Evolutionary conservation across 2,888 invertebrate species (phyloP).

Genomic region (Latrodectus elegans): DNA sequence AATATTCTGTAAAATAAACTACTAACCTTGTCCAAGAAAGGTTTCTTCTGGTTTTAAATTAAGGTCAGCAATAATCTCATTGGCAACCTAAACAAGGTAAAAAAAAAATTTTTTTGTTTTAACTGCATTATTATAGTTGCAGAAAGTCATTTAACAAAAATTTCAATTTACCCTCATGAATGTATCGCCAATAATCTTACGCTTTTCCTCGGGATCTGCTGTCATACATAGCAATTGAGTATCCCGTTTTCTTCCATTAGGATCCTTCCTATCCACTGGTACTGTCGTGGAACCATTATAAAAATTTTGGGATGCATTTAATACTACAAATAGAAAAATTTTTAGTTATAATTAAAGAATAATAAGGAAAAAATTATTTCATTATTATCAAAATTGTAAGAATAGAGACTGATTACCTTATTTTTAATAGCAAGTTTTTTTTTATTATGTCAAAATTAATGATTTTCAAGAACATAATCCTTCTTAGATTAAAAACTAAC

Average conservation of each 20-base stretch:
- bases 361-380: too few species aligned
- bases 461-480: too few species aligned
- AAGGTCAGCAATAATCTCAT: constrained; percentile 90
- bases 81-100: constrained; percentile 80
- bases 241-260: constrained; percentile 78
- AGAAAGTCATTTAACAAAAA: neutral
- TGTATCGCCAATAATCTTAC: constrained; percentile 98
- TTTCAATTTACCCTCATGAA: constrained; percentile 84
- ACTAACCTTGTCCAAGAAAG: constrained; percentile 86
- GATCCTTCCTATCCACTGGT: constrained; percentile 79
- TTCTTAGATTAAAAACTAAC: too few species aligned
- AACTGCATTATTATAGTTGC: neutral
- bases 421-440: too few species aligned
- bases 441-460: too few species aligned
- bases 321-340: constrained; percentile 74
- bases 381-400: too few species aligned
- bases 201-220: constrained; percentile 95
- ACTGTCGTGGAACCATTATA: constrained; percentile 86
- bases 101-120: neutral
- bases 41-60: constrained; percentile 94
- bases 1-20: neutral
- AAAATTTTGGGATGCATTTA: constrained; percentile 78
- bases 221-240: constrained; percentile 91
- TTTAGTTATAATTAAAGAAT: too few species aligned
- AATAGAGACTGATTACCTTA: too few species aligned